phyloP scores from a whole-genome alignment of 2,113 vertebrate species.

The Ploceus nigricollis region DNA sequence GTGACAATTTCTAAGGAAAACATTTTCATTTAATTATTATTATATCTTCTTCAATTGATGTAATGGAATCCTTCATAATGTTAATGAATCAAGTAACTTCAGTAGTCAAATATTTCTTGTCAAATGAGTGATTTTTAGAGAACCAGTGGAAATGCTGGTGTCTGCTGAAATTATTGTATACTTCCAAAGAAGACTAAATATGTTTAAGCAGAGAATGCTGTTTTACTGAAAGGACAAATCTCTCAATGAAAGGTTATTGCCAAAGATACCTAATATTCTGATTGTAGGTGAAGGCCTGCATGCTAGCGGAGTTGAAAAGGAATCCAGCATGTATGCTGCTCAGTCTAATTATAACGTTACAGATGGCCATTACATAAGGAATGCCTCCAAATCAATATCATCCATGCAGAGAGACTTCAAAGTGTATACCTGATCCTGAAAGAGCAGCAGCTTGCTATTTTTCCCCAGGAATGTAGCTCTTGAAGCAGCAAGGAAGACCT shows the following conservation, averaged over 20 bases:
- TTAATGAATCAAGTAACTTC: neutral
- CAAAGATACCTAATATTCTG: neutral
- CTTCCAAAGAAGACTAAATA: neutral
- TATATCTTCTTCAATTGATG: neutral
- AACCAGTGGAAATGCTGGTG: neutral
- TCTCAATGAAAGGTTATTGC: neutral
- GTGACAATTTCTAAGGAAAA: neutral
- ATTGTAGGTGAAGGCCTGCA: neutral
- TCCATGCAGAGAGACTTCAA: neutral
- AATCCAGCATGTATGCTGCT: neutral
- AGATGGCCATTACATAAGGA: conserved; percentile 52
- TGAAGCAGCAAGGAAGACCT: neutral
- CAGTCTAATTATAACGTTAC: conserved; percentile 16
- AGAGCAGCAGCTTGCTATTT: neutral
- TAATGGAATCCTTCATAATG: neutral
- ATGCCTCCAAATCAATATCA: conserved; percentile 9
- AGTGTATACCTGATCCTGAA: neutral
- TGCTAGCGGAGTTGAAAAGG: neutral
- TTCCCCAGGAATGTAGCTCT: neutral
- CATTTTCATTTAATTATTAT: neutral
- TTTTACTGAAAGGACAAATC: neutral
- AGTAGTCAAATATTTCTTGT: neutral
- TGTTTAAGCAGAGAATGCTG: neutral
- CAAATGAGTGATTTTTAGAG: neutral
- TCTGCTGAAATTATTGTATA: neutral